These are phyloP conservation scores for Mayetiola destructor DNA, from an alignment of 2,888 invertebrate genomes.

Conservation along the genomic window DNA sequence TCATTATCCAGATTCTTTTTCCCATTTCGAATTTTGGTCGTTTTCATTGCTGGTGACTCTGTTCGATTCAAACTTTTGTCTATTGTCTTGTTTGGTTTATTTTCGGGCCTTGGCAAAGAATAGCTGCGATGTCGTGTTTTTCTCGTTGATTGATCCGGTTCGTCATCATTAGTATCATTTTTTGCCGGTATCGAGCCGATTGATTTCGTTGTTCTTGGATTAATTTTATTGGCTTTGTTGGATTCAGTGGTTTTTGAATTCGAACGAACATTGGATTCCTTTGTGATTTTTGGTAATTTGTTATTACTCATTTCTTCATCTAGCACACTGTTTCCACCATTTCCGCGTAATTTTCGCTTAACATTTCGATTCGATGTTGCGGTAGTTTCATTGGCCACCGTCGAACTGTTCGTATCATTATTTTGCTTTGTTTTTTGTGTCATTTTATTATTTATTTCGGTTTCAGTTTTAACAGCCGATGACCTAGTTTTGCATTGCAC, in stretches of 20 bases:
- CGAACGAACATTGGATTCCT: neutral
- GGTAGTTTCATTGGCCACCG: neutral
- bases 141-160: neutral
- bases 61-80: conserved; percentile 16
- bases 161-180: neutral
- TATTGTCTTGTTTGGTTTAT: conserved; percentile 18
- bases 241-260: neutral
- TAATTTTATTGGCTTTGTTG: neutral
- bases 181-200: neutral
- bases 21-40: neutral
- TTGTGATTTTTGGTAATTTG: neutral
- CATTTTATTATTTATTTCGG: conserved; percentile 1
- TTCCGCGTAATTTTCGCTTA: conserved; percentile 15
- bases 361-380: no score
- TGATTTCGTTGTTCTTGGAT: neutral
- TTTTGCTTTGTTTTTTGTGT: conserved; percentile 12
- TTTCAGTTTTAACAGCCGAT: conserved; percentile 17
- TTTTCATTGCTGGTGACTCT: neutral
- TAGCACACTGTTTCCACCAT: neutral
- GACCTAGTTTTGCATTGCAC: conserved; percentile 24
- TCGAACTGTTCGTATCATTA: conserved; percentile 16
- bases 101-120: conserved; percentile 19
- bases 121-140: conserved; percentile 3
- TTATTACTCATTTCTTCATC: neutral
- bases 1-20: neutral